Evolutionary conservation across 2,113 vertebrate genomes (phyloP).

Genomic region (Sardina pilchardus): DNA sequence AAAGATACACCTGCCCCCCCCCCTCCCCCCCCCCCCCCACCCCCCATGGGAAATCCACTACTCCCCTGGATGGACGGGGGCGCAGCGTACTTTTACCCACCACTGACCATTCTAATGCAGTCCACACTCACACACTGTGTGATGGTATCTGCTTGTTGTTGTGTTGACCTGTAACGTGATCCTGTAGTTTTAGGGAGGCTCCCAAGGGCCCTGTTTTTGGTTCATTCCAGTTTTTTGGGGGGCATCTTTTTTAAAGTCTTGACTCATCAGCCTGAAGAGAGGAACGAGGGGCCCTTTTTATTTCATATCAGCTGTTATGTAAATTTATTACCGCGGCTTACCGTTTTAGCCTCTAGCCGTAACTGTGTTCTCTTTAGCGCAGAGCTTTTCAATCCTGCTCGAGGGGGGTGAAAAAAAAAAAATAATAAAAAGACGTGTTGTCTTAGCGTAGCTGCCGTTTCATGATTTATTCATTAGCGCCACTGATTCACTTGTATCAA

Average conservation of each 20-base stretch:
- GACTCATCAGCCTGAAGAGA: not conserved
- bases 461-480: slow-evolving; percentile 3
- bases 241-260: not conserved
- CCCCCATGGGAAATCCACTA: slow-evolving; percentile 21
- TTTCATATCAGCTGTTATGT: not conserved
- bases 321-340: not conserved
- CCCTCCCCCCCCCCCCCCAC: no score
- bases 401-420: not conserved
- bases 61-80: not conserved
- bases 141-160: not conserved
- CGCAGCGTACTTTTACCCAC: not conserved
- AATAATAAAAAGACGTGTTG: not conserved
- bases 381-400: not conserved
- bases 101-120: not conserved
- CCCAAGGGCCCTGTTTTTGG: slow-evolving; percentile 18
- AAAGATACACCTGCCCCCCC: slow-evolving; percentile 35
- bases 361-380: not conserved
- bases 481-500: slow-evolving; percentile 8
- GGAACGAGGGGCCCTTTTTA: not conserved
- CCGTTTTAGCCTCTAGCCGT: not conserved
- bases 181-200: not conserved
- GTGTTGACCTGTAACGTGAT: not conserved
- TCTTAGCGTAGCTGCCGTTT: not conserved
- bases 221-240: not conserved
- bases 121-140: not conserved